Conservation (phyloP, 2,113 vertebrate genomes). For the Stegastes partitus region DNA sequence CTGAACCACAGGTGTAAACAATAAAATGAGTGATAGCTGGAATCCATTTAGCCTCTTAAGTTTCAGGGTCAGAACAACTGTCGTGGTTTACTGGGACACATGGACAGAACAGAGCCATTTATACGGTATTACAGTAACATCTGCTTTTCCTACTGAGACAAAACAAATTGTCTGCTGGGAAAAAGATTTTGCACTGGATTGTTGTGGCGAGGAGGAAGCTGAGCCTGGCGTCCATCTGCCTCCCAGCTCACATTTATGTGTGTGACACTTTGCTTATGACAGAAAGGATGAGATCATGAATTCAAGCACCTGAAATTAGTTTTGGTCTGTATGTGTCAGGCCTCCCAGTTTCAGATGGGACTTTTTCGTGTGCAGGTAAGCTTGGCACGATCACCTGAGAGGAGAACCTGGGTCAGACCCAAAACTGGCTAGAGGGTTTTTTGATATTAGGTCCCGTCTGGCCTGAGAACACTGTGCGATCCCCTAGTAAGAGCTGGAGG, state of each 20-base stretch:
- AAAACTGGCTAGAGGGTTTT: not conserved
- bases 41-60: no score
- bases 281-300: not conserved
- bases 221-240: slow-evolving; percentile 9
- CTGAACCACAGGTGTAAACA: no score
- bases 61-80: no score
- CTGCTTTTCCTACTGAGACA: not conserved
- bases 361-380: not conserved
- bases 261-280: not conserved
- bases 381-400: slow-evolving; percentile 4
- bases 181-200: not conserved
- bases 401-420: not conserved
- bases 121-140: not conserved
- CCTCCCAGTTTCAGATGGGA: not conserved
- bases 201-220: not conserved
- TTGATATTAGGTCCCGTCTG: not conserved
- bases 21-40: no score
- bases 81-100: not conserved
- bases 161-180: slow-evolving; percentile 1
- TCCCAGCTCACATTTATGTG: not conserved
- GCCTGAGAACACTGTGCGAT: not conserved
- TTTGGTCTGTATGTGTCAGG: not conserved
- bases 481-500: not conserved
- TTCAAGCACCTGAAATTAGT: slow-evolving; percentile 17
- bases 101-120: no score